Conservation (phyloP, 2,888 invertebrate species). For the Megalurothrips usitatus region DNA sequence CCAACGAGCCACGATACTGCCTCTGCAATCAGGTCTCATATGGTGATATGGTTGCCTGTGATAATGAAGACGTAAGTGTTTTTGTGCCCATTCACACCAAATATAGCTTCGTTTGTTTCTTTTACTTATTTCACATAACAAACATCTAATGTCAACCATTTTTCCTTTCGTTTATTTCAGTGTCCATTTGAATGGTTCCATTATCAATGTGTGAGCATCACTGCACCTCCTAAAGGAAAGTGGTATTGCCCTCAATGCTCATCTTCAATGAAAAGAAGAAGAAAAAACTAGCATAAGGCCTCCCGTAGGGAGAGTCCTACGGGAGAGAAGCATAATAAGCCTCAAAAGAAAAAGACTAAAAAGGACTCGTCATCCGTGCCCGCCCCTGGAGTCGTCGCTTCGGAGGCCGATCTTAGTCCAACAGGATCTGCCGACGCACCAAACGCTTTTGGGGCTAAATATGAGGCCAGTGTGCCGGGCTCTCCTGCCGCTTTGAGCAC, state of each 20-base stretch:
- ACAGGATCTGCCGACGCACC: too few species aligned
- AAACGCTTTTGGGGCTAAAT: too few species aligned
- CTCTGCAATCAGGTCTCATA: constrained; percentile 96
- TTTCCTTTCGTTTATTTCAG: constrained; percentile 52
- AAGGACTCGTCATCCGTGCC: constrained; percentile 4
- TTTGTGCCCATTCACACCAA: too few species aligned
- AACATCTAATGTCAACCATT: constrained; percentile 7
- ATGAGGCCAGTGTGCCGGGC: too few species aligned
- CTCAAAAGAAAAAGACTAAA: not conserved
- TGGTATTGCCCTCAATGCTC: constrained; percentile 98
- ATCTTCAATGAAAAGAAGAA: constrained; percentile 76
- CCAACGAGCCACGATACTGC: constrained; percentile 94
- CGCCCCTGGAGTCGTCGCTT: not conserved
- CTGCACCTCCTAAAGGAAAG: constrained; percentile 93
- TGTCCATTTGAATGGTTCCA: constrained; percentile 99
- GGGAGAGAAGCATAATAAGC: not conserved
- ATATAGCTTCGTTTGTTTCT: constrained; percentile 14
- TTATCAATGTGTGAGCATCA: constrained; percentile 95
- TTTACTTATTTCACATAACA: constrained; percentile 27
- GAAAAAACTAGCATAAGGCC: constrained; percentile 42
- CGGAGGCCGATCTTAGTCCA: too few species aligned
- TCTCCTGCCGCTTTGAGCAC: too few species aligned
- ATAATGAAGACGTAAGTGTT: constrained; percentile 84
- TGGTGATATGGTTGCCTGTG: constrained; percentile 99
- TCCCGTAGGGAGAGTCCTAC: constrained; percentile 18